These are phyloP conservation scores for Drosophila recens DNA, from an alignment of 2,888 invertebrate species.

Conservation along the genomic window DNA sequence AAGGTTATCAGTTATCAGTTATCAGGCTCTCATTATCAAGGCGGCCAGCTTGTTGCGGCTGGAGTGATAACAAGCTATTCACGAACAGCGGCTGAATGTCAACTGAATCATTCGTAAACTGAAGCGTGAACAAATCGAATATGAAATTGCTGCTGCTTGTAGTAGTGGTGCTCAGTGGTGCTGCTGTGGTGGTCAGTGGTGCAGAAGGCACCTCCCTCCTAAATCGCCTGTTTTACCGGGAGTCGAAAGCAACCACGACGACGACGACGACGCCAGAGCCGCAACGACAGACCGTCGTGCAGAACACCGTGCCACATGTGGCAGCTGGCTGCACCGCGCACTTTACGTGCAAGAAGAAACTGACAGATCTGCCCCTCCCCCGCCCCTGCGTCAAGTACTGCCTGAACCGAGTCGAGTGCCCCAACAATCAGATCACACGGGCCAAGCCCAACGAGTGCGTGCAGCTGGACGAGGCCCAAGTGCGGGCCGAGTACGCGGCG, in stretches of 20 bases:
- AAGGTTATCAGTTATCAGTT: conserved; percentile 42
- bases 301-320: conserved; percentile 70
- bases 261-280: conserved; percentile 47
- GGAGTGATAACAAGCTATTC: conserved; percentile 16
- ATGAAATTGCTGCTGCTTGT: conserved; percentile 56
- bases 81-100: neutral
- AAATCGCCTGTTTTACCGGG: conserved; percentile 40
- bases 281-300: conserved; percentile 44
- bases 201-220: conserved; percentile 34
- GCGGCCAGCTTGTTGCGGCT: conserved; percentile 11
- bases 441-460: conserved; percentile 74
- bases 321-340: conserved; percentile 61
- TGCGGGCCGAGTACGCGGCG: conserved; percentile 47
- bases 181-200: conserved; percentile 16
- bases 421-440: conserved; percentile 44
- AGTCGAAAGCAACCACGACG: conserved; percentile 25
- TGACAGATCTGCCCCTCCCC: conserved; percentile 59
- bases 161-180: conserved; percentile 23
- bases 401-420: conserved; percentile 70
- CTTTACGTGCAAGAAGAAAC: conserved; percentile 72
- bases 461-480: conserved; percentile 70
- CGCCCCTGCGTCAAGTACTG: conserved; percentile 81
- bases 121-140: conserved; percentile 31
- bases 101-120: conserved; percentile 26
- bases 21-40: conserved; percentile 6